Base-by-base conservation (phyloP, 2,113 vertebrate species). In the Orcinus orca region DNA sequence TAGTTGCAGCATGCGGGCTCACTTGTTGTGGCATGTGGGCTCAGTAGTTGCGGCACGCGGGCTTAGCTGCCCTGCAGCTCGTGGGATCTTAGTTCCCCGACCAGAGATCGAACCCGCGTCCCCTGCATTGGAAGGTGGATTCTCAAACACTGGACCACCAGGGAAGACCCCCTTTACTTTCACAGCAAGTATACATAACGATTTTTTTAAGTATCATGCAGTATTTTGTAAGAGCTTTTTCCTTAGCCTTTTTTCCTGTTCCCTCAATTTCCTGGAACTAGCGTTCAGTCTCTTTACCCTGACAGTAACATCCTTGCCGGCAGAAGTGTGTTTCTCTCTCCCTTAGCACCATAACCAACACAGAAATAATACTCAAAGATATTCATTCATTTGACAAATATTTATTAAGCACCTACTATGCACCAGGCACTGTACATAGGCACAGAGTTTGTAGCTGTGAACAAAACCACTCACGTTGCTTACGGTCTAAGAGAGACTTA, bases 121-220 rank as follows among this genome's bases (percentile, higher is more conserved):
- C 5, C 53, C 53, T 53, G 53, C 15, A 53, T 53, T 53, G 15
- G 50, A 53, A 53, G 50, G 15, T 0, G 5, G 50, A 53, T 53
- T 53, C 15, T 53, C 53, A 53, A 17, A 5, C 53, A 53, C 53
- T 53, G 53, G 53, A 53, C 53, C 53, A 53, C 53, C 53, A 53
- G 53, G 53, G 53, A 17, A 53, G 15, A 53, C 53, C 53, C 33
- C 33, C 36, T 62, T n/a, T 41, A n/a, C 33, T 81, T 41, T 67
- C 33, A 33, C 2, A 29, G 13, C 6, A 58, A n/a, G 20, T 36
- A 38, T 3, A 50, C 1, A 31, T 5, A 36, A 0, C 0, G 25
- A 58, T 9, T 53, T 53, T 50, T 50, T 23, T 12, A 41, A 26
- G 33, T 2, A 44, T 3, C 38, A 44, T 0, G 17, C 1, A 1